Base-by-base conservation (phyloP, 2,888 invertebrate species). In the Chydorus sphaericus region DNA sequence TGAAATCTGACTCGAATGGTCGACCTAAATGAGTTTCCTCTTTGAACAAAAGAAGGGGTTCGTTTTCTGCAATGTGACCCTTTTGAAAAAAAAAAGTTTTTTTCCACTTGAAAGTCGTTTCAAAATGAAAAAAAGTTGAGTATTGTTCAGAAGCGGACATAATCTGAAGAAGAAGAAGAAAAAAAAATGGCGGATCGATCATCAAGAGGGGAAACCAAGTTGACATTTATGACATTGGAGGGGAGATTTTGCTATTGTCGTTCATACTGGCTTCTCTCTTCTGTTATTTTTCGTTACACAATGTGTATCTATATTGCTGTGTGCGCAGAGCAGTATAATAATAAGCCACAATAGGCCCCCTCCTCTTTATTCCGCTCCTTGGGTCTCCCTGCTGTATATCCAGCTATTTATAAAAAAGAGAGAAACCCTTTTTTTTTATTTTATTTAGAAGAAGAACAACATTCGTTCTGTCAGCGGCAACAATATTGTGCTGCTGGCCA, bases 391-490 rank as follows among this genome's bases (percentile, higher is more conserved):
- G n/a, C n/a, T n/a, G n/a, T n/a, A n/a, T n/a, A n/a, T n/a, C n/a
- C n/a, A n/a, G n/a, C n/a, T n/a, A n/a, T n/a, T n/a, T n/a, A n/a
- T n/a, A n/a, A 23, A 16, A 44, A n/a, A 44, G 18, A 4, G 26
- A 44, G 44, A 23, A 11, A 11, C n/a, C n/a, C n/a, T n/a, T n/a
- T n/a, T n/a, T n/a, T n/a, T n/a, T n/a, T n/a, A n/a, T n/a, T n/a
- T n/a, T n/a, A n/a, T n/a, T n/a, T n/a, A n/a, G n/a, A 16, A n/a
- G 20, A 39, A 39, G 2, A 11, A 18, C 4, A 7, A 3, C 44
- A 18, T 44, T 20, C 10, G 44, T 44, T 44, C 44, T 44, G 44
- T 44, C 44, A n/a, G 23, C 44, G 44, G 44, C 23, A 44, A 44
- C 44, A 44, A 44, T 44, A 44, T 44, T 44, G 44, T 44, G 44